Evolutionary conservation across 2,797 vertebrate genomes (phyloP), one percentile per base, ranked within the genome.

Genomic region (Dermochelys coriacea): DNA sequence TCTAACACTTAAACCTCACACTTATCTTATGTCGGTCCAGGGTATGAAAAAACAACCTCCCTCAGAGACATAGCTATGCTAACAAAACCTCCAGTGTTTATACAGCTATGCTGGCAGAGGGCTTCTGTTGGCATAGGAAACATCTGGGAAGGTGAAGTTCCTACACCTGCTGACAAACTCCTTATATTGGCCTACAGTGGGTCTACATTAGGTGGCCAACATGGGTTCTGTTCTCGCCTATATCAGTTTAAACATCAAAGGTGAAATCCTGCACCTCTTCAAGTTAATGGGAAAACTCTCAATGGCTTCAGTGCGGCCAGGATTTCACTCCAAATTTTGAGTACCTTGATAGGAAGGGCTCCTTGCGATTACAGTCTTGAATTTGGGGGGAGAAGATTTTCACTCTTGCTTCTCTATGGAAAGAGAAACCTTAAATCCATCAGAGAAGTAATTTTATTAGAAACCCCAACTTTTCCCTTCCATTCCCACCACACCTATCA

Each of bases 281-380:
- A 89, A 86, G 14, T 41, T 84, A 5, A 81, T 94, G 77, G 50
- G n/a, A 88, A 74, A 80, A 12, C 37, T 94, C 50, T 41, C 25
- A 25, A 34, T 64, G 93, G 61, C 71, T 55, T 91, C n/a, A 50
- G 3, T 37, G 89, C 71, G 68, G 12, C 2, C 47, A 64, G 80
- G 47, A 64, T 19, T 37, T 37, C 45, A 18, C 41, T 41, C 7
- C 12, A 49, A 15, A 49, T 25, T 29, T 47, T 47, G 27, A 49
- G 25, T 8, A 15, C 25, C 27, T 49, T 47, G 45, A 7, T 4
- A 52, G 41, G 41, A 89, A 80, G 41, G 41, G 10, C 5, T 3
- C 15, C 54, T 84, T 41, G 51, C 34, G 31, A 57, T 47, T 79
- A n/a, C 3, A 4, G 75, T 82, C 37, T 85, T 29, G 0, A 77